Evolutionary conservation across 64 coral and sea anemone species (phyloP).

Genomic region (Stylophora pistillata): DNA sequence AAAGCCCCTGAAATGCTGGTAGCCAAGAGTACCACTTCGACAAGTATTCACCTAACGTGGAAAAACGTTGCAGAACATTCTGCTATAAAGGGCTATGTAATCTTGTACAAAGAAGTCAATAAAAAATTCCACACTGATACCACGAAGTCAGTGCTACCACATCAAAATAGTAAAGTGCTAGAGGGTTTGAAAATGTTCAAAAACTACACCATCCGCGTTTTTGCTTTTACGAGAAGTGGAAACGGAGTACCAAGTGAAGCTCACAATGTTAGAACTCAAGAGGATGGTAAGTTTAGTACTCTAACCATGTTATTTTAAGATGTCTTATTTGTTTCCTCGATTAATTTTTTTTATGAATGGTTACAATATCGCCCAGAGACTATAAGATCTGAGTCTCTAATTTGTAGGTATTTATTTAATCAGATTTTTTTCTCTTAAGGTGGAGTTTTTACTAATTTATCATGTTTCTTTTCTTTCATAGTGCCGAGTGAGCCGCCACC

Average conservation of each 20-base stretch:
- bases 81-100: conserved; percentile 8
- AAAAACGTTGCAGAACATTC: too few relatives aligned
- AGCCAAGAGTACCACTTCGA: conserved; percentile 29
- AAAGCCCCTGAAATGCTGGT: conserved; percentile 6
- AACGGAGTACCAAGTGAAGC: conserved; percentile 5
- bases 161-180: not conserved
- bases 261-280: not conserved
- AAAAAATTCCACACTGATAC: not conserved
- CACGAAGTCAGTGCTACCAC: not conserved
- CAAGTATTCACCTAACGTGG: conserved; percentile 29
- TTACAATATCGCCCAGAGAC: too few relatives aligned
- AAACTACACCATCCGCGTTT: conserved; percentile 19
- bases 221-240: conserved; percentile 25
- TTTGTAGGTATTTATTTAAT: too few relatives aligned
- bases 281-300: conserved; percentile 42
- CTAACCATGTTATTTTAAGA: too few relatives aligned
- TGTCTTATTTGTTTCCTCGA: too few relatives aligned
- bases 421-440: too few relatives aligned
- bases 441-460: too few relatives aligned
- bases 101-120: conserved; percentile 8
- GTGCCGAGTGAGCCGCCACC: conserved; percentile 44
- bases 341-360: not conserved
- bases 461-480: not conserved
- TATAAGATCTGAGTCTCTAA: too few relatives aligned
- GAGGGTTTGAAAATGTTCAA: conserved; percentile 25